Evolutionary conservation across 2,888 invertebrate genomes (phyloP).

Genomic region (Eristalinus sepulchralis): DNA sequence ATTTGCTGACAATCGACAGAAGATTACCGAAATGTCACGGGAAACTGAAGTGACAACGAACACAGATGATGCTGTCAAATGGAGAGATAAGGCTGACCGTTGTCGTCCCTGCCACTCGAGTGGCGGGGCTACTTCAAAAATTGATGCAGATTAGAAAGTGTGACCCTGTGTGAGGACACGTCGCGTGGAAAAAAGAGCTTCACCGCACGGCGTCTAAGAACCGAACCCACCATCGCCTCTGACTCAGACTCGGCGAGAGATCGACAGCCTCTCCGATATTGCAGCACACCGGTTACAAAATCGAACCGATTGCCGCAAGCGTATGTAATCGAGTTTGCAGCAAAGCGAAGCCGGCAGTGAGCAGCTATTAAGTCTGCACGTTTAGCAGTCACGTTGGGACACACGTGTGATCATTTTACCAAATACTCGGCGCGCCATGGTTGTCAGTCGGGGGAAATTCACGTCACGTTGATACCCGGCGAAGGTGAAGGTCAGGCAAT

Average conservation of each 20-base stretch:
- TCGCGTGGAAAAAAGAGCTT: background rate
- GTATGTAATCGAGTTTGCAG: slow-evolving; percentile 42
- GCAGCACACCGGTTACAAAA: slow-evolving; percentile 12
- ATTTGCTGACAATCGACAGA: slow-evolving; percentile 20
- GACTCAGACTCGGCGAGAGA: slow-evolving; percentile 7
- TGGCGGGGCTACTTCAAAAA: background rate
- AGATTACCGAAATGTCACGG: slow-evolving; percentile 38
- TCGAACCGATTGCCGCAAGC: slow-evolving; percentile 2
- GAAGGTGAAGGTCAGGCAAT: slow-evolving; percentile 57
- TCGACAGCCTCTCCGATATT: slow-evolving; percentile 8
- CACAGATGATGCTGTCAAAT: slow-evolving; percentile 25
- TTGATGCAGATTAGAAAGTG: background rate
- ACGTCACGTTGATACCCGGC: slow-evolving; percentile 48
- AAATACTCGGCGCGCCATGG: slow-evolving; percentile 25
- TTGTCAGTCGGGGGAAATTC: slow-evolving; percentile 15
- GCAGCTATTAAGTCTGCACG: slow-evolving; percentile 53
- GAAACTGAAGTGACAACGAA: slow-evolving; percentile 8
- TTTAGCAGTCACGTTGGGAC: slow-evolving; percentile 56
- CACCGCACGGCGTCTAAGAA: slow-evolving; percentile 1
- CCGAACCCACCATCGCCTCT: background rate
- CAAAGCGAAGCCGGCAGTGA: slow-evolving; percentile 30
- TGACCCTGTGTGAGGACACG: background rate
- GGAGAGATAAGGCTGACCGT: slow-evolving; percentile 21
- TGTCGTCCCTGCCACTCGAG: slow-evolving; percentile 6
- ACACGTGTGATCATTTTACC: slow-evolving; percentile 50